Conservation (phyloP, 2,113 vertebrate genomes). For the Macrotis lagotis region DNA sequence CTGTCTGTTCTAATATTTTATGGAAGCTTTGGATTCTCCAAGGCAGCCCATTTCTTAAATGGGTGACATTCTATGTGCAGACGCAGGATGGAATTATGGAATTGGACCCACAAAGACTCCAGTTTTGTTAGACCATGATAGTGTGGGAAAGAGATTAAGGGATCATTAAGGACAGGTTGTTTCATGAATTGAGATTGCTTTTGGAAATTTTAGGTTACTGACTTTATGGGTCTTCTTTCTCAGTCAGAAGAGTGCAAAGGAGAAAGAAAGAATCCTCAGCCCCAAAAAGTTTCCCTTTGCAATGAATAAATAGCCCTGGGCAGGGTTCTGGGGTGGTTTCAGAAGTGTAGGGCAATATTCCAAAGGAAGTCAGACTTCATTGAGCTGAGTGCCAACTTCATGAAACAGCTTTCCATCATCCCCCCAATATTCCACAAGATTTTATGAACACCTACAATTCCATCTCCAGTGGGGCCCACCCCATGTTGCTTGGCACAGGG, state of each 20-base stretch:
- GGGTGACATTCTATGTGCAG: background rate
- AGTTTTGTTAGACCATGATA: background rate
- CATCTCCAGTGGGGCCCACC: background rate
- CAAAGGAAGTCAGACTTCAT: background rate
- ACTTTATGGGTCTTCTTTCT: background rate
- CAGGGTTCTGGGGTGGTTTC: background rate
- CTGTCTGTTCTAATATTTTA: background rate
- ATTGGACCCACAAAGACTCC: background rate
- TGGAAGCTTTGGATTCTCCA: background rate
- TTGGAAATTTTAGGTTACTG: background rate
- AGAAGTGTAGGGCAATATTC: background rate
- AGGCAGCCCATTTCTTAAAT: background rate
- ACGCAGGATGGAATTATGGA: background rate
- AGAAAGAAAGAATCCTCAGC: background rate
- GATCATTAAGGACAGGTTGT: background rate
- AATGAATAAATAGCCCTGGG: background rate
- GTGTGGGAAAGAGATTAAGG: background rate
- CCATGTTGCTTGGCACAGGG: background rate
- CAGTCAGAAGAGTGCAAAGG: background rate
- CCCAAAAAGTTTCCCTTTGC: background rate
- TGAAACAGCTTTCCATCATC: background rate
- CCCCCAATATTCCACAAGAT: background rate
- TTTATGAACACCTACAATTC: background rate
- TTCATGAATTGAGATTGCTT: background rate
- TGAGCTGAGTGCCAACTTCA: background rate